Evolutionary conservation across 2,113 vertebrate species (phyloP).

Genomic region (Haemorhous mexicanus): DNA sequence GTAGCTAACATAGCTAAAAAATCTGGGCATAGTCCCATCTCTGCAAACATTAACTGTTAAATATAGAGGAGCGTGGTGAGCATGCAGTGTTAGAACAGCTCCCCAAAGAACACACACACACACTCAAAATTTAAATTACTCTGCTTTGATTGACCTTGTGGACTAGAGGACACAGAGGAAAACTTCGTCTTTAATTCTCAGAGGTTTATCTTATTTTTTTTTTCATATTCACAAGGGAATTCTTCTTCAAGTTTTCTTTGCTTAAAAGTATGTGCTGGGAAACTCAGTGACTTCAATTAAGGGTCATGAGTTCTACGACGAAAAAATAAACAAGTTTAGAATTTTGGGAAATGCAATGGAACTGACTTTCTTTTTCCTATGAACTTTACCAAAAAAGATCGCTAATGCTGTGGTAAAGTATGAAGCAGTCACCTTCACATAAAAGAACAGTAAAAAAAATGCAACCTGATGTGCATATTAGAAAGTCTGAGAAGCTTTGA

Average conservation of each 20-base stretch:
- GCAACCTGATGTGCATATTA: not conserved
- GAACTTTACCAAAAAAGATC: not conserved
- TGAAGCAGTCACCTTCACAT: not conserved
- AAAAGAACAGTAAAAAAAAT: not conserved
- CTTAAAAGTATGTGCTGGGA: not conserved
- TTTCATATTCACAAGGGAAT: not conserved
- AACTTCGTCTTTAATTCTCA: not conserved
- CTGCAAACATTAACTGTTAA: not conserved
- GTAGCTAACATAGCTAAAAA: not conserved
- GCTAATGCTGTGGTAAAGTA: not conserved
- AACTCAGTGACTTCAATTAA: not conserved
- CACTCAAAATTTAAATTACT: not conserved
- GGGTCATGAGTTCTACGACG: not conserved
- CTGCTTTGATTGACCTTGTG: not conserved
- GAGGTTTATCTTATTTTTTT: not conserved
- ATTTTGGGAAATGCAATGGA: not conserved
- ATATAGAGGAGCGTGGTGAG: not conserved
- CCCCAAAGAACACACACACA: accelerated
- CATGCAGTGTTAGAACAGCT: not conserved
- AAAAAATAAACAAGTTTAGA: not conserved
- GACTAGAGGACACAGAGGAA: not conserved
- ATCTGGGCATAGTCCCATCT: not conserved
- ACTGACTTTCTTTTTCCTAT: not conserved
- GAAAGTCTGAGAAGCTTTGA: not conserved
- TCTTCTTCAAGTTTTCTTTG: not conserved